A percentile compares a stretch with the other conserved stretches of the same genome.
These are phyloP conservation scores for Ptilodon capucinus DNA, from an alignment of 2,888 invertebrate genomes.

Conservation along the genomic window DNA sequence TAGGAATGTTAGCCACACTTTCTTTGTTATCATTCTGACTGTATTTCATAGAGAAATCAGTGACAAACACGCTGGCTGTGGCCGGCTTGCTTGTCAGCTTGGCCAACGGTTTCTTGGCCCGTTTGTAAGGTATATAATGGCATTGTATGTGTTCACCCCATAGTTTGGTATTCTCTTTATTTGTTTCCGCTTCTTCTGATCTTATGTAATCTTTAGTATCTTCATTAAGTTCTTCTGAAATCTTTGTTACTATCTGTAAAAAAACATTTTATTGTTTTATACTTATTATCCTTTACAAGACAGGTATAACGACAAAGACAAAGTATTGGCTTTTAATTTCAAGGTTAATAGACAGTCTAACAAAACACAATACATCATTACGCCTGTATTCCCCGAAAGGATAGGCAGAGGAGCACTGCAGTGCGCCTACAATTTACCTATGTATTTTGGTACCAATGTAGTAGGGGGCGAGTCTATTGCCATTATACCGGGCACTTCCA, in stretches of 20 bases:
- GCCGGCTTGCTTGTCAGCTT: slow-evolving; percentile 65
- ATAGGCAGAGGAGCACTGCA: too few species aligned
- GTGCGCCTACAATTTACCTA: too few species aligned
- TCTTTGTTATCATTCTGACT: slow-evolving; percentile 26
- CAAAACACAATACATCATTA: too few species aligned
- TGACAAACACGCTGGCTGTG: slow-evolving; percentile 61
- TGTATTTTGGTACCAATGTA: too few species aligned
- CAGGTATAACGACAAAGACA: too few species aligned
- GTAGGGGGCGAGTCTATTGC: too few species aligned
- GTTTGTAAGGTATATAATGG: slow-evolving; percentile 65
- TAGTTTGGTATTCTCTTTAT: slow-evolving; percentile 60
- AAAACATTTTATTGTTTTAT: too few species aligned
- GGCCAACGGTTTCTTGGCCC: slow-evolving; percentile 59
- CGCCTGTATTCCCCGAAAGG: too few species aligned
- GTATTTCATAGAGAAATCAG: slow-evolving; percentile 79
- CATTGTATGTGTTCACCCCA: slow-evolving; percentile 77
- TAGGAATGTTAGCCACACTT: slow-evolving; percentile 24
- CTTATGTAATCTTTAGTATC: slow-evolving; percentile 72
- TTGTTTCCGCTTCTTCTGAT: slow-evolving; percentile 49
- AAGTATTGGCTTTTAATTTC: too few species aligned
- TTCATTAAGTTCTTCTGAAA: slow-evolving; percentile 72
- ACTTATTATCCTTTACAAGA: too few species aligned
- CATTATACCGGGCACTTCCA: too few species aligned
- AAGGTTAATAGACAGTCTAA: too few species aligned
- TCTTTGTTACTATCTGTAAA: slow-evolving; percentile 72